phyloP scores from a whole-genome alignment of 2,888 invertebrate genomes.

The Scaptomyza caliginosa region DNA sequence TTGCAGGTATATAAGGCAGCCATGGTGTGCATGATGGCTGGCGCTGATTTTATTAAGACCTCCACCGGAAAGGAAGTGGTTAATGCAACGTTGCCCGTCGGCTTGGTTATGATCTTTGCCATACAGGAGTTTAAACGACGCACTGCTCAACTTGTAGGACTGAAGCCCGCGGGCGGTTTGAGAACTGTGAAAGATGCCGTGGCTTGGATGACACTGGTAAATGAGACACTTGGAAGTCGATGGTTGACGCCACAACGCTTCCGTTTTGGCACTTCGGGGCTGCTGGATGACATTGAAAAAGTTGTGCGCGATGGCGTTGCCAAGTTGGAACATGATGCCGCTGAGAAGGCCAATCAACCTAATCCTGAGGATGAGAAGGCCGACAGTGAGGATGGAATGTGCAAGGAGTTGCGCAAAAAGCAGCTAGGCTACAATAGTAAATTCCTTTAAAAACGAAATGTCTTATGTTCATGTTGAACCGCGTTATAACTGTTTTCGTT shows the following conservation, averaged over 20 bases:
- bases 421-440: not conserved
- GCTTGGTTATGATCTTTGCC: conserved; percentile 96
- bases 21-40: conserved; percentile 96
- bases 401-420: conserved; percentile 40
- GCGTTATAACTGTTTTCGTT: not conserved
- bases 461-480: not conserved
- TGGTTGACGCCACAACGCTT: conserved; percentile 94
- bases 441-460: not conserved
- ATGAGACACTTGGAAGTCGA: conserved; percentile 92
- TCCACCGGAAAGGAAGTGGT: conserved; percentile 98
- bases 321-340: conserved; percentile 30
- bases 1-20: conserved; percentile 92
- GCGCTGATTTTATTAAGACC: conserved; percentile 99
- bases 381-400: conserved; percentile 21
- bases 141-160: conserved; percentile 92
- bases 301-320: conserved; percentile 73
- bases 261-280: conserved; percentile 96
- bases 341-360: not conserved
- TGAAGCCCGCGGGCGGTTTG: conserved; percentile 99
- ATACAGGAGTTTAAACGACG: conserved; percentile 91
- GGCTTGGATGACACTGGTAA: conserved; percentile 93
- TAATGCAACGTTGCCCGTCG: conserved; percentile 96
- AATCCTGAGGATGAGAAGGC: not conserved
- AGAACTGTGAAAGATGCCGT: conserved; percentile 93
- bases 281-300: conserved; percentile 91